phyloP scores from a whole-genome alignment of 2,797 vertebrate genomes.

The Dryobates pubescens region DNA sequence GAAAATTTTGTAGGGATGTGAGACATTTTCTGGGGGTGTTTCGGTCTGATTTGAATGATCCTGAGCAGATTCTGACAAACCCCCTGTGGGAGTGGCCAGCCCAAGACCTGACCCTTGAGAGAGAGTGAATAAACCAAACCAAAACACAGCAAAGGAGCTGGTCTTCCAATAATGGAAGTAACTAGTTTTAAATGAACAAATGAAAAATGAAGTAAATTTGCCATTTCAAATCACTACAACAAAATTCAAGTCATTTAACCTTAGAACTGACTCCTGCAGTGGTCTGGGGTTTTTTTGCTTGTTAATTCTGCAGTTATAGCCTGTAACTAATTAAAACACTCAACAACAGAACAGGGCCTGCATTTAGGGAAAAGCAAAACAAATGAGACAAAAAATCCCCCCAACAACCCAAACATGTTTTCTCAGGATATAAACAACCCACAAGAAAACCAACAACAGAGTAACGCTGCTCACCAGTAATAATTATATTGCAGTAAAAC shows the following conservation, averaged over 20 bases:
- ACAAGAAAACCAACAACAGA: neutral
- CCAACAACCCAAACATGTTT: neutral
- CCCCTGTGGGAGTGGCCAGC: too few species aligned
- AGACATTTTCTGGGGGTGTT: too few species aligned
- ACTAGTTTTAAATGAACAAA: neutral
- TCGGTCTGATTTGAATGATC: too few species aligned
- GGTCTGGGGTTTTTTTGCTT: neutral
- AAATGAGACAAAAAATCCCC: neutral
- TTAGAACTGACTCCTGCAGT: neutral
- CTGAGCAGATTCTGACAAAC: too few species aligned
- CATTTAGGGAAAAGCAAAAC: neutral
- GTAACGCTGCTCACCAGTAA: neutral
- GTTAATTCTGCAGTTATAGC: neutral
- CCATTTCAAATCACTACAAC: neutral
- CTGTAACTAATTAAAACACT: neutral
- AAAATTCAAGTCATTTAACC: neutral
- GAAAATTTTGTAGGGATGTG: too few species aligned
- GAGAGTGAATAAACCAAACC: neutral
- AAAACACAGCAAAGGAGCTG: neutral
- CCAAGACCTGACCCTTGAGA: neutral
- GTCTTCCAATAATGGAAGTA: neutral
- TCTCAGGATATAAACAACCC: constrained; percentile 19
- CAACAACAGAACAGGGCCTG: neutral
- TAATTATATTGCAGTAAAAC: neutral
- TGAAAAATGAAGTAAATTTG: neutral